A percentile compares a stretch with the other conserved stretches of the same genome.
These are phyloP conservation scores for Napeogenes sylphis DNA, from an alignment of 2,888 invertebrate species.

Conservation along the genomic window DNA sequence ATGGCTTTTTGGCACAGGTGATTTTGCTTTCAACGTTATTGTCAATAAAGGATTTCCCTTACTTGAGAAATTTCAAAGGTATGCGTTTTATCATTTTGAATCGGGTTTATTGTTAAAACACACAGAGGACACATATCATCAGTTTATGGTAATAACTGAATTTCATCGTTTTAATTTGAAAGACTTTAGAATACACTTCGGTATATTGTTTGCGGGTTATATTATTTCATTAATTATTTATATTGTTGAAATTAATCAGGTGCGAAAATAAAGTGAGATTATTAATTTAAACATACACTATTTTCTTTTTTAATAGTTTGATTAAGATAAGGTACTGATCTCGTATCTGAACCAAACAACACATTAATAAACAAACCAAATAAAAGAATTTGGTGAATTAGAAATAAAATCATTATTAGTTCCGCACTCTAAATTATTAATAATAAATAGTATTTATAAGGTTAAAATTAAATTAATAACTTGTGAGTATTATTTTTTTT, in stretches of 20 bases:
- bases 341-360: no score
- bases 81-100: constrained; percentile 45
- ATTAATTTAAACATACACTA: no score
- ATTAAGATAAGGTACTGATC: constrained; percentile 43
- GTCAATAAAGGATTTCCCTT: constrained; percentile 48
- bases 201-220: constrained; percentile 40
- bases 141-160: constrained; percentile 29
- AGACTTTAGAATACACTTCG: constrained; percentile 47
- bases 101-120: constrained; percentile 46
- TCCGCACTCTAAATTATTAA: no score
- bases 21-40: constrained; percentile 38
- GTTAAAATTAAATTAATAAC: no score
- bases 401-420: no score
- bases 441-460: no score
- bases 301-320: no score
- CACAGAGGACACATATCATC: constrained; percentile 33
- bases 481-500: no score
- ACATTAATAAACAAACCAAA: no score
- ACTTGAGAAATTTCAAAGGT: constrained; percentile 39
- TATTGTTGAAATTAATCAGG: constrained; percentile 37
- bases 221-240: constrained; percentile 42
- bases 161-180: constrained; percentile 35
- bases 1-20: constrained; percentile 39
- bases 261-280: no score
- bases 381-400: no score